Conservation (phyloP, 2,888 invertebrate genomes). For the Maniola hyperantus region DNA sequence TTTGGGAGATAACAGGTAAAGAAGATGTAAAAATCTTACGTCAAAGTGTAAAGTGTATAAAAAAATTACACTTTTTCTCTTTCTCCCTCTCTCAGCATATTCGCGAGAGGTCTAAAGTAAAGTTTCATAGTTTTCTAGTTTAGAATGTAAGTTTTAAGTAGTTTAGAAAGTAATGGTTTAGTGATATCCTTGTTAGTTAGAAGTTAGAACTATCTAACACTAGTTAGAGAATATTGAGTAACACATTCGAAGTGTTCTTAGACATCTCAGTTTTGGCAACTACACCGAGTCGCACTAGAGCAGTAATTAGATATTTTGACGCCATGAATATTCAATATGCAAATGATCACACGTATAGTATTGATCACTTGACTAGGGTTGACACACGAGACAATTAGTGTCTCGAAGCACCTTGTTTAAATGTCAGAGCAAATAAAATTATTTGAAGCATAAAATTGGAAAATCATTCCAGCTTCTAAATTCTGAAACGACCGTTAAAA, state of each 20-base stretch:
- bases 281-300: neutral
- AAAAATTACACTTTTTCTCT: too few species aligned
- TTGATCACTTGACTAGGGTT: conserved; percentile 23
- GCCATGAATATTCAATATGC: conserved; percentile 30
- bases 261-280: neutral
- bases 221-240: too few species aligned
- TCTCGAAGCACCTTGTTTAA: neutral
- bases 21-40: too few species aligned
- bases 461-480: too few species aligned
- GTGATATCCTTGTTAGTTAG: neutral
- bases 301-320: conserved; percentile 4
- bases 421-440: neutral
- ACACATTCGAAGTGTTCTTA: neutral
- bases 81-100: too few species aligned
- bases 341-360: conserved; percentile 21
- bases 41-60: too few species aligned
- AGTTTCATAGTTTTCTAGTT: too few species aligned
- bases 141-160: too few species aligned
- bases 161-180: too few species aligned
- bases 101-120: too few species aligned
- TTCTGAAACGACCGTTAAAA: too few species aligned
- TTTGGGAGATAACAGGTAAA: too few species aligned
- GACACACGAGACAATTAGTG: neutral
- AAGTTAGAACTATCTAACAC: neutral
- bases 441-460: neutral